Evolutionary conservation across 2,113 vertebrate species (phyloP), one percentile per base, ranked within the genome.

Genomic region (Conger conger): DNA sequence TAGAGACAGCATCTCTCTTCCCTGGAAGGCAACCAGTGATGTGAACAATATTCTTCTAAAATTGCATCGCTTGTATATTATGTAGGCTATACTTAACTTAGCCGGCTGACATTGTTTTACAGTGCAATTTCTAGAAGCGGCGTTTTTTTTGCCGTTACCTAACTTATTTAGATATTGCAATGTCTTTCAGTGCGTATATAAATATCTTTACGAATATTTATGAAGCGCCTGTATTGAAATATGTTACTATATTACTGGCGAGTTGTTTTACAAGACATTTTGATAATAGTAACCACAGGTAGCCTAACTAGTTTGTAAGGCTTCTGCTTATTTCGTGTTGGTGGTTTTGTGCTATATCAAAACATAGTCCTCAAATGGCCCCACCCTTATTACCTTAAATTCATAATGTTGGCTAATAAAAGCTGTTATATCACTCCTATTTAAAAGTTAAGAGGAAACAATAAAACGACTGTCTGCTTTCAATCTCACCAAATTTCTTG

Each of bases 371-470:
- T 53, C 40, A 27, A 73, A 78, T 33, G 33, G 82, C 82, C 82
- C 82, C 82, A 83, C 73, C 82, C 82, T 54, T 68, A 68, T 38
- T 36, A 83, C 45, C 20, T 4, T 36, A 68, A n/a, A 13, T 33
- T 73, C 23, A 30, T 73, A 33, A 73, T 50, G 45, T 13, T 13
- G 45, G 45, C 45, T 7, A 33, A 30, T 73, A 2, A 63, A 63
- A 63, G 27, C n/a, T 30, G n/a, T 33, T 68, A 7, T 33, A 73
- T 33, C 68, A 9, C 9, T 33, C 9, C 20, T 73, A 33, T 73
- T 73, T 73, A 73, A 73, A 73, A 33, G 68, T 73, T 73, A 73
- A 33, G 27, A 73, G 9, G n/a, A 23, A 30, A 27, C 11, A 11
- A 9, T 73, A 30, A 33, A 33, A 33, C 68, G 68, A 27, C 5